Conservation (phyloP, 2,113 vertebrate genomes). For the Cephalophus harveyi region DNA sequence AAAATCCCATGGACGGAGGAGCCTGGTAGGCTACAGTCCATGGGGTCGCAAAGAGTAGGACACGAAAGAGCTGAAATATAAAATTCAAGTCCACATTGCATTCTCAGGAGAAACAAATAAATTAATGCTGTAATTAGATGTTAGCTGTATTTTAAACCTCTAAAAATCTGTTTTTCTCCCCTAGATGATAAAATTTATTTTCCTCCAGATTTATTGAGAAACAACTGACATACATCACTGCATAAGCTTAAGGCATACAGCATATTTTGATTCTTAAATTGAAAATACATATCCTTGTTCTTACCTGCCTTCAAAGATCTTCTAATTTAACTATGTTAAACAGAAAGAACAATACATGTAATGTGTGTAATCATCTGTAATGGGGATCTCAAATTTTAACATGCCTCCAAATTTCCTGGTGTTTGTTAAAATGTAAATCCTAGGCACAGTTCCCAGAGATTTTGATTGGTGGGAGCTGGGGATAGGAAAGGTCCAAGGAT, state of each 20-base stretch:
- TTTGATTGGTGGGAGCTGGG: neutral
- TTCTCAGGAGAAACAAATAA: neutral
- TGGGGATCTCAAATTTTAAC: neutral
- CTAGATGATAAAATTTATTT: neutral
- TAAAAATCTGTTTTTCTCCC: neutral
- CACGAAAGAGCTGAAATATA: neutral
- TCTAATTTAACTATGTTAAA: neutral
- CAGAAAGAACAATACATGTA: neutral
- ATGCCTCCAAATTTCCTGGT: neutral
- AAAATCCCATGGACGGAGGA: too few relatives aligned
- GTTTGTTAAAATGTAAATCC: slow-evolving; percentile 1
- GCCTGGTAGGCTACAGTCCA: too few relatives aligned
- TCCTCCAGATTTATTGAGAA: neutral
- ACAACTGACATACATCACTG: neutral
- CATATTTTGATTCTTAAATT: slow-evolving; percentile 11
- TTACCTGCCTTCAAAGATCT: neutral
- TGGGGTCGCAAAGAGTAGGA: too few relatives aligned
- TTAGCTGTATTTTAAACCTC: slow-evolving; percentile 9
- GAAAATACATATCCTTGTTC: neutral
- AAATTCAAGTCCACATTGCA: neutral
- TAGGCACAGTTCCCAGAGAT: neutral
- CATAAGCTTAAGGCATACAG: neutral
- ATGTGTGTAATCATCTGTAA: neutral
- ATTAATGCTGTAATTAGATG: neutral
- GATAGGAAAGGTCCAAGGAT: neutral